phyloP scores from a whole-genome alignment of 2,888 invertebrate species.

The Phyllotreta striolata region DNA sequence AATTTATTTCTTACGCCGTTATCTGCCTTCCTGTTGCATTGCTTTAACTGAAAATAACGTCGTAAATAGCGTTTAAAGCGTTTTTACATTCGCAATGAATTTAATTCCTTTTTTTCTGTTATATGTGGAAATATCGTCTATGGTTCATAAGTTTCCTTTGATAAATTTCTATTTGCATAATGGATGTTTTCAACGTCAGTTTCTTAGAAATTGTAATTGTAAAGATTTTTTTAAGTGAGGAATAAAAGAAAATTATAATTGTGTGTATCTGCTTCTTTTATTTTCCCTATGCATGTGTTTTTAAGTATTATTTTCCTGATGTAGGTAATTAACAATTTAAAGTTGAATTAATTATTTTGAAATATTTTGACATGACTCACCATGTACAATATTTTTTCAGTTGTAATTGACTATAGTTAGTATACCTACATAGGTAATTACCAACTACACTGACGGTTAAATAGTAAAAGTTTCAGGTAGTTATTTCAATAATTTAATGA shows the following conservation, averaged over 20 bases:
- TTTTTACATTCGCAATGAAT: slow-evolving; percentile 49
- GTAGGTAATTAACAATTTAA: too few species aligned
- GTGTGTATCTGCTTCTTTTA: too few species aligned
- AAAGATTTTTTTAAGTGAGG: slow-evolving; percentile 1
- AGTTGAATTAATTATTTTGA: too few species aligned
- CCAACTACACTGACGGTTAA: too few species aligned
- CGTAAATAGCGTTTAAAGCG: slow-evolving; percentile 46
- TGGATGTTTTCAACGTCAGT: slow-evolving; percentile 16
- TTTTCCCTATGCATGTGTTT: too few species aligned
- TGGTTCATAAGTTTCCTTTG: slow-evolving; percentile 35
- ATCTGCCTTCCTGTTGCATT: slow-evolving; percentile 53
- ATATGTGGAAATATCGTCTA: slow-evolving; percentile 36
- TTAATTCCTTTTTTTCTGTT: slow-evolving; percentile 43
- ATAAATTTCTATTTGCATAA: slow-evolving; percentile 34
- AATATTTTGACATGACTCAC: too few species aligned
- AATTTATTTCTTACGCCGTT: slow-evolving; percentile 51
- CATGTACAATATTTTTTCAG: too few species aligned
- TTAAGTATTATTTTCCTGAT: too few species aligned
- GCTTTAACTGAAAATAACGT: slow-evolving; percentile 46
- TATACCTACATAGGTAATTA: too few species aligned
- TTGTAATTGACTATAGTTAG: too few species aligned
- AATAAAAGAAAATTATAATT: neutral
- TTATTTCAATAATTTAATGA: too few species aligned
- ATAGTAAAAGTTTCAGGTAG: too few species aligned
- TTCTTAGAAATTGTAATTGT: slow-evolving; percentile 21